These are phyloP conservation scores for Sterrhoptilus dennistouni DNA, from an alignment of 2,113 vertebrate species.

Conservation along the genomic window DNA sequence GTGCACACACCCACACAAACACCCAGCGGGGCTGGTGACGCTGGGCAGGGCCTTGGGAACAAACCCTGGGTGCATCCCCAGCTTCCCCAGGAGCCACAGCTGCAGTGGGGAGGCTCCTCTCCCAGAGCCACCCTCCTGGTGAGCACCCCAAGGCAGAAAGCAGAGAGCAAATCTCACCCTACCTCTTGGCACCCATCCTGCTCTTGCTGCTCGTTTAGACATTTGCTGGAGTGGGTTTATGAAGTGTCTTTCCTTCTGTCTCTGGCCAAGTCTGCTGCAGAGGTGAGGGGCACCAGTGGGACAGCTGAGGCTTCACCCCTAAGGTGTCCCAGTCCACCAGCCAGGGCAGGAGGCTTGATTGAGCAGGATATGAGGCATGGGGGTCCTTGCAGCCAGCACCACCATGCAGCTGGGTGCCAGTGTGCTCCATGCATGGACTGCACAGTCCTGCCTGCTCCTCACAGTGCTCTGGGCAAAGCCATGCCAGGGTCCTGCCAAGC, in stretches of 20 bases:
- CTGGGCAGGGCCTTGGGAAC: neutral
- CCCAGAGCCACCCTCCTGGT: rapidly evolving
- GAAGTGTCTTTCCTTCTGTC: neutral
- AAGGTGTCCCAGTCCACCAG: neutral
- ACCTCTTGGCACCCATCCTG: neutral
- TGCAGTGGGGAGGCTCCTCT: neutral
- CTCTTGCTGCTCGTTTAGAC: neutral
- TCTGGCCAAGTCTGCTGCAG: neutral
- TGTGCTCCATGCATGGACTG: rapidly evolving
- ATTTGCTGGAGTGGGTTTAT: neutral
- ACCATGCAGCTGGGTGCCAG: neutral
- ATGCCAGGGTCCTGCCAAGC: rapidly evolving
- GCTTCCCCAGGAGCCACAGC: neutral
- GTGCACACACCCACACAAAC: rapidly evolving
- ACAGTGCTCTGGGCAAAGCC: neutral
- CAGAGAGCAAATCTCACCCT: neutral
- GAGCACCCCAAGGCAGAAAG: neutral
- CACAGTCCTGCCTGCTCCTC: rapidly evolving
- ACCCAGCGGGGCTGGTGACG: rapidly evolving
- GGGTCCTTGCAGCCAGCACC: neutral
- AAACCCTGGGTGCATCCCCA: neutral
- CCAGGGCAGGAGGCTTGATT: neutral
- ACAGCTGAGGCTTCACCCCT: neutral
- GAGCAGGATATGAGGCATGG: rapidly evolving
- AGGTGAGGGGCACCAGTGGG: neutral